Evolutionary conservation across 2,113 vertebrate genomes (phyloP).

Genomic region (Pelmatolapia mariae): DNA sequence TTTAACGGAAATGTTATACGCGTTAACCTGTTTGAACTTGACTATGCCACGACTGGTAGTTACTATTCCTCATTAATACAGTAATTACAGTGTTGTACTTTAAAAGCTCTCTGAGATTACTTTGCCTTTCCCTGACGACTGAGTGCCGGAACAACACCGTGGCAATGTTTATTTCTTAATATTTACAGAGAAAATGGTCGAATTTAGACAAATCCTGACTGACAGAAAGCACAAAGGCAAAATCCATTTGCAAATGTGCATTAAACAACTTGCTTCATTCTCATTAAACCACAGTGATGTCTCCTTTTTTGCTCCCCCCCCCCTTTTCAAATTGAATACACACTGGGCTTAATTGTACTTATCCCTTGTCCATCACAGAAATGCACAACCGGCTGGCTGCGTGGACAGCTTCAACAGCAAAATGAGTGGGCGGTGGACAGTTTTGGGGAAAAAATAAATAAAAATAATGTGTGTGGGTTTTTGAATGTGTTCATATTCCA

Average conservation of each 20-base stretch:
- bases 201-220: constrained; percentile 68
- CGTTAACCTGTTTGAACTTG: background rate
- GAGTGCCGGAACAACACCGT: background rate
- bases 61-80: background rate
- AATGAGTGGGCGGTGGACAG: background rate
- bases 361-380: constrained; percentile 65
- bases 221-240: constrained; percentile 57
- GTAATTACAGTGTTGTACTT: background rate
- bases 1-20: background rate
- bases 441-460: background rate
- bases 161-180: constrained; percentile 34
- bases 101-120: background rate
- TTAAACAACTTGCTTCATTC: constrained; percentile 52
- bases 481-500: constrained; percentile 49
- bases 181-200: constrained; percentile 30
- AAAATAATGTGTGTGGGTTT: constrained; percentile 29
- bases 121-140: background rate
- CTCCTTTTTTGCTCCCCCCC: constrained; percentile 2
- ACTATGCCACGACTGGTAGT: background rate
- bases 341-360: constrained; percentile 66
- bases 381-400: background rate
- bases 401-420: constrained; percentile 38
- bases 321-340: constrained; percentile 49
- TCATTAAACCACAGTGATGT: constrained; percentile 61
- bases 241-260: constrained; percentile 58